These are phyloP conservation scores for Alauda arvensis DNA, from an alignment of 2,797 vertebrate genomes.

Conservation along the genomic window DNA sequence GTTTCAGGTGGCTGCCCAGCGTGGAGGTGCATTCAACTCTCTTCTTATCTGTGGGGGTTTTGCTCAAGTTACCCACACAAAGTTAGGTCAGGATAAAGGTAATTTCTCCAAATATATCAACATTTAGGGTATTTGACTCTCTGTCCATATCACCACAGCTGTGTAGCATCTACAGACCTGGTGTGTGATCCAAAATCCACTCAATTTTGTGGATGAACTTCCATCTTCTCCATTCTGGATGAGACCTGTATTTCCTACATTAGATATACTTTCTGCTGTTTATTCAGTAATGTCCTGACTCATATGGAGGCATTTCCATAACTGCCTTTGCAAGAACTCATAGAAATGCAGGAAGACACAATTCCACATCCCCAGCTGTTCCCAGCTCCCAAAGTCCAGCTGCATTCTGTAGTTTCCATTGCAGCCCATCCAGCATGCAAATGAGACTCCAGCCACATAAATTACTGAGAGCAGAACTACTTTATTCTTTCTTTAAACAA, in stretches of 20 bases:
- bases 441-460: not conserved
- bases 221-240: not conserved
- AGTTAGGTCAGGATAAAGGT: not conserved
- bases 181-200: not conserved
- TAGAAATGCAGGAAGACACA: not conserved
- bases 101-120: not conserved
- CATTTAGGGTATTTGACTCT: not conserved
- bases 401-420: fast-evolving
- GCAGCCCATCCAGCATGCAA: not conserved
- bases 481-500: not conserved
- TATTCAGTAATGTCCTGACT: not conserved
- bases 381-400: not conserved
- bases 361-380: not conserved
- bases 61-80: not conserved
- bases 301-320: not conserved
- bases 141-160: not conserved
- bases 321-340: not conserved
- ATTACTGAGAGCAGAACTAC: not conserved
- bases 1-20: not conserved
- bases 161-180: not conserved
- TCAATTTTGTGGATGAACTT: not conserved
- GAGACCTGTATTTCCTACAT: not conserved
- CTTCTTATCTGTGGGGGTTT: not conserved
- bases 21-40: not conserved
- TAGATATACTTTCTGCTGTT: not conserved